These are phyloP conservation scores for Astyanax mexicanus DNA, from an alignment of 2,797 vertebrate species.

Conservation along the genomic window DNA sequence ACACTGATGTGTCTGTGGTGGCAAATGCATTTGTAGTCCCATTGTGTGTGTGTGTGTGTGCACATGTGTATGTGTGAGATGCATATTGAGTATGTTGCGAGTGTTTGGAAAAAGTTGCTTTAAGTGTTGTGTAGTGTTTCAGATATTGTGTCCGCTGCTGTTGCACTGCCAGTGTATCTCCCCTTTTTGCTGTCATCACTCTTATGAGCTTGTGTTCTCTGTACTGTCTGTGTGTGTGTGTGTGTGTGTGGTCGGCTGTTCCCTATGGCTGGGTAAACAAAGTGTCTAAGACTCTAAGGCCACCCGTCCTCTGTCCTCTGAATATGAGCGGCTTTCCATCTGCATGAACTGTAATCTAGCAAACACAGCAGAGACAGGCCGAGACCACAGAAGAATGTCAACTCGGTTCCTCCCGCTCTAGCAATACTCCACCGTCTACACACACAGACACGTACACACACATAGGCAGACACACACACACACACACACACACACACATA, in stretches of 20 bases:
- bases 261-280: slow-evolving; percentile 40
- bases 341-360: slow-evolving; percentile 7
- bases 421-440: not conserved
- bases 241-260: slow-evolving; percentile 4
- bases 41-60: slow-evolving; percentile 46
- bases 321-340: slow-evolving; percentile 27
- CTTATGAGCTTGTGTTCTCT: slow-evolving; percentile 14
- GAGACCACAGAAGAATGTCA: not conserved
- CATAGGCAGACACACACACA: slow-evolving; percentile 1
- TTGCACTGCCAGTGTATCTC: not conserved
- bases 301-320: slow-evolving; percentile 42
- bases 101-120: slow-evolving; percentile 52
- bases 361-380: slow-evolving; percentile 20
- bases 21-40: slow-evolving; percentile 60
- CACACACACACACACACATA: slow-evolving; percentile 12
- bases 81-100: slow-evolving; percentile 54
- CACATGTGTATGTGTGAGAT: slow-evolving; percentile 29
- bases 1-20: slow-evolving; percentile 60
- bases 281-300: not conserved
- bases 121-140: slow-evolving; percentile 33
- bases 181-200: not conserved
- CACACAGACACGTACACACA: slow-evolving; percentile 20
- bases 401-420: slow-evolving; percentile 33
- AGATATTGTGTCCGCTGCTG: not conserved
- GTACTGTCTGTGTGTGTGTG: not conserved